phyloP scores from a whole-genome alignment of 2,888 invertebrate species.

The Pyrochroa serraticornis region DNA sequence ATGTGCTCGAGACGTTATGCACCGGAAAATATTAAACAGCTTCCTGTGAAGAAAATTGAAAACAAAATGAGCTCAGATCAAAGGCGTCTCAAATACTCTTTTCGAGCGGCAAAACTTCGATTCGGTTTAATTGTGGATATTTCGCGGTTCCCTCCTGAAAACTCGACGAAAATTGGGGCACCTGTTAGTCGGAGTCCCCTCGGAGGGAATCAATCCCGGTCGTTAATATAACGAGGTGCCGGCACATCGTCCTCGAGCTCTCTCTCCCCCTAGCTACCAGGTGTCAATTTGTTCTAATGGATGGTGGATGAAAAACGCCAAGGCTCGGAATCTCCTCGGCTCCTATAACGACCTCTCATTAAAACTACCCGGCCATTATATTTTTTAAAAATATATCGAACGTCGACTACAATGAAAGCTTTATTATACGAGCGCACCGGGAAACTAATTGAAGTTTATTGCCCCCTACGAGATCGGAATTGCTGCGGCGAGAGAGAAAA shows the following conservation, averaged over 20 bases:
- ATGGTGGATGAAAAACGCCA: constrained; percentile 49
- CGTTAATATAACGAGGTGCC: constrained; percentile 56
- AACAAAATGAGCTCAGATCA: too few species aligned
- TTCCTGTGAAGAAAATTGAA: too few species aligned
- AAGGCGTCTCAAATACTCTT: constrained; percentile 4
- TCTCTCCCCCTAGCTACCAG: constrained; percentile 53
- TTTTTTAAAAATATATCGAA: constrained; percentile 39
- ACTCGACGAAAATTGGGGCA: constrained; percentile 16
- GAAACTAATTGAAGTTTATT: constrained; percentile 41
- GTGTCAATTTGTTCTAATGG: constrained; percentile 62
- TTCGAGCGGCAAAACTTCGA: constrained; percentile 6
- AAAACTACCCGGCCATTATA: constrained; percentile 49
- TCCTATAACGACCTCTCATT: constrained; percentile 51
- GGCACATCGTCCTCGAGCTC: constrained; percentile 43
- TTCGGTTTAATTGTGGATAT: neutral
- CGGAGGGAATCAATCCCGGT: constrained; percentile 49
- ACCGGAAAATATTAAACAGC: too few species aligned
- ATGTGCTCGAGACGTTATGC: too few species aligned
- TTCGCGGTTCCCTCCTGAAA: constrained; percentile 1
- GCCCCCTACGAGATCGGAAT: constrained; percentile 13
- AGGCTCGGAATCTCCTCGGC: constrained; percentile 35
- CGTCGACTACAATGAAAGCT: constrained; percentile 39
- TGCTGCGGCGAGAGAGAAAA: constrained; percentile 9
- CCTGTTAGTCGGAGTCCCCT: constrained; percentile 27
- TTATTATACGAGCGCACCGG: constrained; percentile 38